Conservation (phyloP, 2,888 invertebrate genomes). For the Microctonus aethiopoides region DNA sequence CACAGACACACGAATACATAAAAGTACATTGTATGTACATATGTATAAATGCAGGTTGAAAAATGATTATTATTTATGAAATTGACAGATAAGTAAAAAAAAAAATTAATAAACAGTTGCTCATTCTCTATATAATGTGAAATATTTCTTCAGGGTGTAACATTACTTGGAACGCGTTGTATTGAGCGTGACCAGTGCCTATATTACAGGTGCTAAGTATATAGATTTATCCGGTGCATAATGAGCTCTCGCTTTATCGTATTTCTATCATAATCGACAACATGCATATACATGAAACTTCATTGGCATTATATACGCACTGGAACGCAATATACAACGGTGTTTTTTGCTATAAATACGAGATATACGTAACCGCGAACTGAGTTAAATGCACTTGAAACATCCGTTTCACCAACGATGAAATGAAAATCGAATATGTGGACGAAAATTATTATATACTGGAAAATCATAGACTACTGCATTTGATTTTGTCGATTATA, state of each 20-base stretch:
- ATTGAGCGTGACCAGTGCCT: background rate
- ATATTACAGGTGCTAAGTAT: constrained; percentile 25
- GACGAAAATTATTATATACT: background rate
- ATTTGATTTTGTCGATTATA: background rate
- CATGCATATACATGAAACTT: constrained; percentile 12
- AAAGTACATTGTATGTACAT: background rate
- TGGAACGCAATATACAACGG: constrained; percentile 16
- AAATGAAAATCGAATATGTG: background rate
- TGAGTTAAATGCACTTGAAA: constrained; percentile 21
- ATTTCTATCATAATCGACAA: constrained; percentile 25
- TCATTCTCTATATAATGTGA: constrained; percentile 5
- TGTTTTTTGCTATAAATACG: background rate
- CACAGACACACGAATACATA: background rate
- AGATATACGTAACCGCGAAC: background rate
- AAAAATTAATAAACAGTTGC: constrained; percentile 19
- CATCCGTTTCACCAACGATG: background rate
- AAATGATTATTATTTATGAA: constrained; percentile 11
- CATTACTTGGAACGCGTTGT: constrained; percentile 8
- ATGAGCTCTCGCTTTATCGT: constrained; percentile 26
- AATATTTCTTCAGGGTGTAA: constrained; percentile 15
- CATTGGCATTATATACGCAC: constrained; percentile 8
- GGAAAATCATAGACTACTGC: background rate
- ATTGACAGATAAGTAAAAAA: constrained; percentile 1
- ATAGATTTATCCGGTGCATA: constrained; percentile 28
- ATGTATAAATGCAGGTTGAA: constrained; percentile 9